Base-by-base conservation (phyloP, 2,113 vertebrate species). In the Podilymbus podiceps region DNA sequence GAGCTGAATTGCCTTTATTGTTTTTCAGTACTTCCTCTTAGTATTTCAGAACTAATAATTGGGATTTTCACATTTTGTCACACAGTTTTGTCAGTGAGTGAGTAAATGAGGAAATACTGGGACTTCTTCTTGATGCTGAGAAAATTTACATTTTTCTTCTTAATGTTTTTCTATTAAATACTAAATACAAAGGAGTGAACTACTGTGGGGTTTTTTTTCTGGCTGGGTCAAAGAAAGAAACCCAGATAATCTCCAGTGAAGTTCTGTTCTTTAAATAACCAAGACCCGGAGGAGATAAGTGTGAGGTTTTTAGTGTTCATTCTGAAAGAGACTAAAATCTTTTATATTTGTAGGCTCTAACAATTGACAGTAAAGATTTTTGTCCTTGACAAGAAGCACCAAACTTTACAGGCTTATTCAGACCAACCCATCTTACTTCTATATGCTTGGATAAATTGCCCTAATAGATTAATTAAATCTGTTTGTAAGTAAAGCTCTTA, bases 401-500 rank as follows among this genome's bases (percentile, higher is more conserved):
- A 46, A 68, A 73, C 12, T 40, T 40, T 84, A n/a, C 2, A 7
- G 73, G 24, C 67, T 84, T 89, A 12, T 82, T 89, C 46, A 80
- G 53, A 90, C 30, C 22, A 90, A 40, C 18, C 13, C 20, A 20
- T 88, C 35, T 81, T 69, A 25, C 30, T 87, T 92, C 63, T 89
- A 8, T 71, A 81, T 86, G 94, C 86, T 89, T 92, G 85, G 73
- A 40, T 92, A 82, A 95, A 89, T 79, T 56, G 31, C 73, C 44
- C 87, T 95, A 95, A 96, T 93, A 95, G 93, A 81, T 87, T 85
- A 91, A 90, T 96, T 75, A 90, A 93, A 59, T 91, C 66, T 90
- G 35, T 78, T 87, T 93, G 58, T 55, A 94, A 94, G 97, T 89
- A 97, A 96, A 96, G 68, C 89, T 94, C 97, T 95, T 97, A 94